Evolutionary conservation across 2,113 vertebrate genomes (phyloP).

Genomic region (Pheucticus melanocephalus): DNA sequence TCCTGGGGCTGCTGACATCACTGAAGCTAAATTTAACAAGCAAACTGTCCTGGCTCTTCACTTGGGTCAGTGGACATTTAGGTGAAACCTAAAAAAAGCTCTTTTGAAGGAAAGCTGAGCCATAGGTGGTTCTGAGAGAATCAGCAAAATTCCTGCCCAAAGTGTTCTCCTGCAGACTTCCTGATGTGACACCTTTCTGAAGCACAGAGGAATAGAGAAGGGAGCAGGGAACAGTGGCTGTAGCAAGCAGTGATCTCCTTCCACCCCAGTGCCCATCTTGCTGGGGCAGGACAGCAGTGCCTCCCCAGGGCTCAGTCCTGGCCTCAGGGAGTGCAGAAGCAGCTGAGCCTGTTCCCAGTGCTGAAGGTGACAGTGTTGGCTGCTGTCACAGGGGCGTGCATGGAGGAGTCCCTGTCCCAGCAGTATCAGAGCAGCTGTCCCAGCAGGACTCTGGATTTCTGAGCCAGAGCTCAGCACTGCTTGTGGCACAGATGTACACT

Average conservation of each 20-base stretch:
- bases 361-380: background rate
- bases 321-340: background rate
- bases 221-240: accelerated
- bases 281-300: background rate
- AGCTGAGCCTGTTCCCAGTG: background rate
- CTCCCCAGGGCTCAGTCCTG: background rate
- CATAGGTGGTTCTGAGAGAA: background rate
- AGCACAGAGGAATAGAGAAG: accelerated
- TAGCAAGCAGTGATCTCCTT: accelerated
- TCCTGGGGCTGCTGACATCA: background rate
- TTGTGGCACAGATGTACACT: background rate
- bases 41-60: background rate
- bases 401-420: background rate
- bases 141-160: background rate
- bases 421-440: background rate
- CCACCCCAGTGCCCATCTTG: background rate
- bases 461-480: background rate
- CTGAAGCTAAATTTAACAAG: background rate
- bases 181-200: background rate
- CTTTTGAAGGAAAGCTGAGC: background rate
- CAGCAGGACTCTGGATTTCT: accelerated
- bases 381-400: background rate
- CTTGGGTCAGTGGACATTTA: background rate
- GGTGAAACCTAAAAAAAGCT: background rate
- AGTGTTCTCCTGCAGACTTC: background rate